A percentile compares a stretch with the other conserved stretches of the same genome.
phyloP scores from a whole-genome alignment of 2,888 invertebrate genomes.

The Eristalis tenax region DNA sequence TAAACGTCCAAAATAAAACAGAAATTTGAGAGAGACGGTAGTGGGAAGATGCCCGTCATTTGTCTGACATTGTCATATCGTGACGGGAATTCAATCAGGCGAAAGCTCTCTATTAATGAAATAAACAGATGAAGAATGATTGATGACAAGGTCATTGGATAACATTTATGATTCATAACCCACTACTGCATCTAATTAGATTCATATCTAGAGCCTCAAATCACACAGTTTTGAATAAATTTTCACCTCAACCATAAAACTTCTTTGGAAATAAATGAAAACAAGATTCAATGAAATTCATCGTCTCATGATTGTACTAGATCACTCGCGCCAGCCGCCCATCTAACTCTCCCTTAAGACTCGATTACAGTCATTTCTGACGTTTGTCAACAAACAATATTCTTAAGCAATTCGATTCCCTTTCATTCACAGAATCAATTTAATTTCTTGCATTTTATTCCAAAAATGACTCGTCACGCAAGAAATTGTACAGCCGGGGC shows the following conservation, averaged over 20 bases:
- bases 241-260: too few relatives aligned
- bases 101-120: neutral
- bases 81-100: neutral
- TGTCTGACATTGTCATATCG: neutral
- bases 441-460: neutral
- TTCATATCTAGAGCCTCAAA: too few relatives aligned
- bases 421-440: neutral
- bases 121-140: neutral
- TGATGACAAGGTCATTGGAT: neutral
- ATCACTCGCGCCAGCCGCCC: neutral
- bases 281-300: neutral
- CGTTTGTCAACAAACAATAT: slow-evolving; percentile 8
- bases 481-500: slow-evolving; percentile 99
- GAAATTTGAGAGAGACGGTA: neutral
- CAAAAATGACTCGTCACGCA: slow-evolving; percentile 94
- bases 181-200: too few relatives aligned
- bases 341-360: neutral
- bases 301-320: neutral
- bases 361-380: neutral
- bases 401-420: neutral
- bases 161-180: too few relatives aligned
- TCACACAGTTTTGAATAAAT: too few relatives aligned
- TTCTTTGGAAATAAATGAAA: neutral
- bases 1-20: neutral
- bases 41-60: neutral